These are phyloP conservation scores for Homarus americanus DNA, from an alignment of 1,140 invertebrate genomes.

Conservation along the genomic window DNA sequence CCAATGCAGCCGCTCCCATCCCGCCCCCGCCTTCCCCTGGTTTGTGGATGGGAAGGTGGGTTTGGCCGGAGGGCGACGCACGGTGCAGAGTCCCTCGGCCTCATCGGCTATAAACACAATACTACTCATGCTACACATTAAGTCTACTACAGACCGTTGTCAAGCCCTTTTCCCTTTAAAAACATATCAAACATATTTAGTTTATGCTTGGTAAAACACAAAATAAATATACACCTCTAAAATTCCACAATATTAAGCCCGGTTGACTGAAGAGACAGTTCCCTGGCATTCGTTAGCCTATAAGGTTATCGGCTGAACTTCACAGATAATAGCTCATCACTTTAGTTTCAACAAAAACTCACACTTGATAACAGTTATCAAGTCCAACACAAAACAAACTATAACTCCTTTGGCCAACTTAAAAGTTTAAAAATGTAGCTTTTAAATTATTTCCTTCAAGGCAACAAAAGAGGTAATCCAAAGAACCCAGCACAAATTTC, in stretches of 20 bases:
- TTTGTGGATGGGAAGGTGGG: slow-evolving; percentile 10
- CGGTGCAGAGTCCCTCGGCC: slow-evolving; percentile 45
- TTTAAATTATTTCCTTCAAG: slow-evolving; percentile 40
- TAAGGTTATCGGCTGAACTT: slow-evolving; percentile 32
- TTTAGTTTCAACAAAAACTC: slow-evolving; percentile 57
- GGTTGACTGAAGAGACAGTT: slow-evolving; percentile 47
- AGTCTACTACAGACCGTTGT: slow-evolving; percentile 70
- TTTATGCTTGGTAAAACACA: slow-evolving; percentile 67
- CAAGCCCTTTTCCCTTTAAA: slow-evolving; percentile 68
- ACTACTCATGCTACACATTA: slow-evolving; percentile 71
- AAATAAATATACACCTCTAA: slow-evolving; percentile 71
- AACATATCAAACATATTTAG: slow-evolving; percentile 58
- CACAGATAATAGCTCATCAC: slow-evolving; percentile 37
- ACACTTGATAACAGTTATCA: slow-evolving; percentile 67
- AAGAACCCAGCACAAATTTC: slow-evolving; percentile 47
- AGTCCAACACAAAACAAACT: slow-evolving; percentile 70
- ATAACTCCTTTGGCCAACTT: slow-evolving; percentile 68
- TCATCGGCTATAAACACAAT: slow-evolving; percentile 68
- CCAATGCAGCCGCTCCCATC: not conserved
- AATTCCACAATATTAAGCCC: slow-evolving; percentile 40
- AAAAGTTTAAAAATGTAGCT: slow-evolving; percentile 68
- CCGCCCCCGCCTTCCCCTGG: slow-evolving; percentile 15
- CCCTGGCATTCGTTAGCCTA: slow-evolving; percentile 40
- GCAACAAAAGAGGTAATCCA: slow-evolving; percentile 57
- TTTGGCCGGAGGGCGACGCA: not conserved